Evolutionary conservation across 2,797 vertebrate species (phyloP), one percentile per base, ranked within the genome.

Genomic region (Melanogrammus aeglefinus): DNA sequence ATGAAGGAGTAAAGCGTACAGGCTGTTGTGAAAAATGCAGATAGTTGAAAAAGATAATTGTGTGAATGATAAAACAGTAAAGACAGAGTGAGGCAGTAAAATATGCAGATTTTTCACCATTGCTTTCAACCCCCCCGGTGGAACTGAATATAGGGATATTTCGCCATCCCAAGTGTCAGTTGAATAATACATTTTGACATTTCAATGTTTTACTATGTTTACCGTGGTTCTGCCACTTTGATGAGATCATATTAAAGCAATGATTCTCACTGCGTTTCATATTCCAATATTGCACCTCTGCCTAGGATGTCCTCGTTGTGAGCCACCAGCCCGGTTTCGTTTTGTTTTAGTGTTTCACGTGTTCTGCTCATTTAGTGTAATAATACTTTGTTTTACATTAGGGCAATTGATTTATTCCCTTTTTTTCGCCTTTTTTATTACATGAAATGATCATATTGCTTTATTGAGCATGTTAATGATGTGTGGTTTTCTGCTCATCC

Each of bases 381-480:
- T 66, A 66, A 66, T 57, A 6, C n/a, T 57, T 66, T 66, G 2
- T 24, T 9, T 27, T 24, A 24, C n/a, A 57, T 66, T 66, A 85
- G 82, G 80, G 85, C 84, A 89, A 39, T 10, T 70, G 69, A 78
- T 77, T 44, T 76, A 1, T 33, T 24, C 12, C 47, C 14, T 51
- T 76, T 74, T 33, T 33, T 33, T 33, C 31, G 31, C 31, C 31
- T 33, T 33, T 44, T 72, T 35, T 79, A 77, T 77, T 57, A n/a
- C 16, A 27, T 79, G 76, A 75, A 81, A 85, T 85, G 39, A 81
- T 39, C 10, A 74, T 18, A 0, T 66, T 63, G n/a, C 47, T 16
- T 38, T 73, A 86, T 57, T 88, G 87, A 88, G 88, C 63, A 87
- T 44, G 73, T 0, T 77, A 80, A 87, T 36, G 78, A 47, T 74